Percentiles rank a stretch among this genome's conserved stretches.
Conservation (phyloP, 2,888 invertebrate species). For the Oscheius myriophilus region DNA sequence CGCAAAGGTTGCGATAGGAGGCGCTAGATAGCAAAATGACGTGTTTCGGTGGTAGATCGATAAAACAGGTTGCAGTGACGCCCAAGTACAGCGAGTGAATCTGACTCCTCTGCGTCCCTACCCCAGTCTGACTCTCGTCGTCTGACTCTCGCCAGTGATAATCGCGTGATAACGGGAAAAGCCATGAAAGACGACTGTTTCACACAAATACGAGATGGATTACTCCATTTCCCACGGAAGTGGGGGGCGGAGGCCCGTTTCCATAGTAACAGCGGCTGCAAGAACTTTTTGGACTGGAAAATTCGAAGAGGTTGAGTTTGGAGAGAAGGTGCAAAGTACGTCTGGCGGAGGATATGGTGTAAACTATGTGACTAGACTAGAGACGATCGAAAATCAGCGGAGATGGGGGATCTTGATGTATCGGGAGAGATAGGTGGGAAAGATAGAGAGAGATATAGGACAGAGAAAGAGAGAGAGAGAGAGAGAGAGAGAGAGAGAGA, state of each 20-base stretch:
- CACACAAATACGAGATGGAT: neutral
- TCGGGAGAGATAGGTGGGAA: no score
- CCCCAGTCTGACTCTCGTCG: neutral
- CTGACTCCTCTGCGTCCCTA: conserved; percentile 2
- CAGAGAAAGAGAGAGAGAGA: no score
- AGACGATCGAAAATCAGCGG: no score
- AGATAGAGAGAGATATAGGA: neutral
- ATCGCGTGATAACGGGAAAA: no score
- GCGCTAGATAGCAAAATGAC: no score
- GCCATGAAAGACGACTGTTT: neutral
- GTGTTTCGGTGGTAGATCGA: neutral
- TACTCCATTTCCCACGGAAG: neutral
- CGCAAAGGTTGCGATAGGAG: no score
- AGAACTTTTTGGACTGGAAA: no score
- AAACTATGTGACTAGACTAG: neutral
- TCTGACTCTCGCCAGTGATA: neutral
- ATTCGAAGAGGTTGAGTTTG: no score
- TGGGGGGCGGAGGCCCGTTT: neutral
- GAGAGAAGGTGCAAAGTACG: neutral
- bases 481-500: no score
- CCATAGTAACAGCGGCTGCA: neutral
- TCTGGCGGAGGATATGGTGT: neutral
- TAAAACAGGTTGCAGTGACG: conserved; percentile 3
- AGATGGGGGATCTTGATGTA: no score
- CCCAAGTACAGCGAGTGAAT: conserved; percentile 4